Conservation (phyloP, 2,113 vertebrate species). For the Gymnarchus niloticus region DNA sequence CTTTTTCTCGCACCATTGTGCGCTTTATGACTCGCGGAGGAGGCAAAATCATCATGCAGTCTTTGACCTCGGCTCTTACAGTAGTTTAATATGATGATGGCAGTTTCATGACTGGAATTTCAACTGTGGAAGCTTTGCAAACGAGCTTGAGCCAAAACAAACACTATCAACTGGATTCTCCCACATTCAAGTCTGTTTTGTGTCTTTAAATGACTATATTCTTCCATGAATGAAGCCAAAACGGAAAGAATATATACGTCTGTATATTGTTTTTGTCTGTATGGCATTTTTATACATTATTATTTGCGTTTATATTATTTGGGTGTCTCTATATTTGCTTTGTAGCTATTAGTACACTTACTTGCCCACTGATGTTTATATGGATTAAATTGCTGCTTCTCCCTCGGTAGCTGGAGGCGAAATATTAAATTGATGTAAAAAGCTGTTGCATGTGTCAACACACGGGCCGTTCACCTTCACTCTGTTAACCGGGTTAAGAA, state of each 20-base stretch:
- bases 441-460: slow-evolving; percentile 19
- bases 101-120: slow-evolving; percentile 69
- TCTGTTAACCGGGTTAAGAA: not conserved
- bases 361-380: not conserved
- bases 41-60: slow-evolving; percentile 65
- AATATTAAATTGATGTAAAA: slow-evolving; percentile 17
- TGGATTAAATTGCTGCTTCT: slow-evolving; percentile 7
- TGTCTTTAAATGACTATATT: not conserved
- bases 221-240: not conserved
- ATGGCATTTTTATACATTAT: not conserved
- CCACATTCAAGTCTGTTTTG: not conserved
- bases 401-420: slow-evolving; percentile 16
- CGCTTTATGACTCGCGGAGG: slow-evolving; percentile 69
- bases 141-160: slow-evolving; percentile 46
- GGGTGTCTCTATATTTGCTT: not conserved
- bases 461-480: slow-evolving; percentile 15
- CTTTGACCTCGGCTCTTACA: slow-evolving; percentile 71
- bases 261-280: not conserved
- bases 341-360: not conserved
- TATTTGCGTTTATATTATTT: slow-evolving; percentile 9
- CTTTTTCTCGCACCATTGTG: slow-evolving; percentile 72
- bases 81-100: slow-evolving; percentile 73
- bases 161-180: slow-evolving; percentile 31
- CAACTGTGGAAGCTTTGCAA: slow-evolving; percentile 51
- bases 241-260: no score